Evolutionary conservation across 1,140 invertebrate species (phyloP).

Genomic region (Drosophila takahashii): DNA sequence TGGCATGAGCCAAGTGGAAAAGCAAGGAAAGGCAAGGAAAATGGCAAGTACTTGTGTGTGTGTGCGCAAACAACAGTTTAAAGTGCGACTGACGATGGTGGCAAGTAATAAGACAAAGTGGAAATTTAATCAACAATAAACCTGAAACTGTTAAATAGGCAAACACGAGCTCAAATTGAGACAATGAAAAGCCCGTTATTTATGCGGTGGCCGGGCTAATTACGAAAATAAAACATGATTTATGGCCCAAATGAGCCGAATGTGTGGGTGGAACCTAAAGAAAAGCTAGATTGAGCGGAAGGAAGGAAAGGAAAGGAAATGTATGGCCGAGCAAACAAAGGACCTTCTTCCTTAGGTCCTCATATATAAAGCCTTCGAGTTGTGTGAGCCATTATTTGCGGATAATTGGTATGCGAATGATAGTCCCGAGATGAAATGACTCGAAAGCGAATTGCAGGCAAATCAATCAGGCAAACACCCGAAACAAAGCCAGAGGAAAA

Average conservation of each 20-base stretch:
- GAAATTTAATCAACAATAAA: conserved; percentile 76
- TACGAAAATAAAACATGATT: conserved; percentile 82
- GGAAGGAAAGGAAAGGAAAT: conserved; percentile 32
- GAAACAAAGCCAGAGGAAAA: conserved; percentile 41
- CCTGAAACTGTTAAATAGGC: conserved; percentile 56
- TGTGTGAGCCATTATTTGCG: conserved; percentile 71
- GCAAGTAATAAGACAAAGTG: conserved; percentile 54
- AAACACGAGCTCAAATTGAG: conserved; percentile 52
- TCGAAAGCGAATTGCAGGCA: conserved; percentile 73
- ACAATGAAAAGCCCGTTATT: conserved; percentile 80
- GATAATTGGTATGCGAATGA: conserved; percentile 70
- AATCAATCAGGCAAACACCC: conserved; percentile 71
- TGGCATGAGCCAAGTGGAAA: conserved; percentile 41
- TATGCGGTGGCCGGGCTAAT: conserved; percentile 75
- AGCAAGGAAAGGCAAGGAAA: conserved; percentile 16
- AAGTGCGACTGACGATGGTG: conserved; percentile 53
- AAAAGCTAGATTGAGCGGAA: conserved; percentile 28
- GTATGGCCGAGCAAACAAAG: conserved; percentile 51
- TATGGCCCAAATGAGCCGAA: conserved; percentile 44
- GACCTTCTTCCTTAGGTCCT: conserved; percentile 9
- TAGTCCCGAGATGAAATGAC: conserved; percentile 50
- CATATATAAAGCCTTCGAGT: conserved; percentile 41
- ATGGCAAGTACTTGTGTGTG: conserved; percentile 8
- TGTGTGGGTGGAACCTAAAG: conserved; percentile 2
- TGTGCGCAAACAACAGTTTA: conserved; percentile 71